These are phyloP conservation scores for Scaptomyza cyrtandrae DNA, from an alignment of 2,888 invertebrate species.

Conservation along the genomic window DNA sequence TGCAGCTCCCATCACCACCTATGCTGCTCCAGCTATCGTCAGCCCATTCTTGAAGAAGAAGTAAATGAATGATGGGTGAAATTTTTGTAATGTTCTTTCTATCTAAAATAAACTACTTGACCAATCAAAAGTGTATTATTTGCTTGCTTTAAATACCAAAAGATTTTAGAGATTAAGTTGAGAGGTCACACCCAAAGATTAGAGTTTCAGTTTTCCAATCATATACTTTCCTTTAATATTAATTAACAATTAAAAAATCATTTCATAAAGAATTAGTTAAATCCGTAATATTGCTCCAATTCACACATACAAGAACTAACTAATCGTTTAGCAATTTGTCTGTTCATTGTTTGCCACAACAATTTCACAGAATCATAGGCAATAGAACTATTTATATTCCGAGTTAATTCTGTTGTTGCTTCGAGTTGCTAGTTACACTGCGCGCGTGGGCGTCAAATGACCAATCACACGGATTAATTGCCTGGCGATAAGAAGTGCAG, in stretches of 20 bases:
- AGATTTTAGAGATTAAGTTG: too few species aligned
- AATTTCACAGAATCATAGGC: not conserved
- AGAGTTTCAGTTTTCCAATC: too few species aligned
- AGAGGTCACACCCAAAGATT: too few species aligned
- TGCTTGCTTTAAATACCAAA: too few species aligned
- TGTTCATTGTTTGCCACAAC: not conserved
- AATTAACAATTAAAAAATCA: too few species aligned
- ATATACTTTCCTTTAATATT: too few species aligned
- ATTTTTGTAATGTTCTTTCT: too few species aligned
- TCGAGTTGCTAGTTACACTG: constrained; percentile 5
- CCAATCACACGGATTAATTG: constrained; percentile 75
- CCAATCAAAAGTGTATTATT: not conserved
- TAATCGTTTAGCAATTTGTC: constrained; percentile 2
- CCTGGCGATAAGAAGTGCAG: constrained; percentile 59
- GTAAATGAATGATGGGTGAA: constrained; percentile 11
- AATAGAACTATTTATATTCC: not conserved
- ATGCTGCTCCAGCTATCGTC: constrained; percentile 52
- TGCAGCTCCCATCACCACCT: constrained; percentile 44
- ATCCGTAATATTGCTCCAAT: not conserved
- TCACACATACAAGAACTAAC: not conserved
- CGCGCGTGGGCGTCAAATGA: constrained; percentile 67
- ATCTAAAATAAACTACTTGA: not conserved
- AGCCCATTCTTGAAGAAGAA: constrained; percentile 54
- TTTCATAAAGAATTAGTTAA: not conserved
- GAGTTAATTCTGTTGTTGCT: constrained; percentile 7